A percentile compares a stretch with the other conserved stretches of the same genome.
Evolutionary conservation across 2,888 invertebrate genomes (phyloP).

Genomic region (Protonemura montana): DNA sequence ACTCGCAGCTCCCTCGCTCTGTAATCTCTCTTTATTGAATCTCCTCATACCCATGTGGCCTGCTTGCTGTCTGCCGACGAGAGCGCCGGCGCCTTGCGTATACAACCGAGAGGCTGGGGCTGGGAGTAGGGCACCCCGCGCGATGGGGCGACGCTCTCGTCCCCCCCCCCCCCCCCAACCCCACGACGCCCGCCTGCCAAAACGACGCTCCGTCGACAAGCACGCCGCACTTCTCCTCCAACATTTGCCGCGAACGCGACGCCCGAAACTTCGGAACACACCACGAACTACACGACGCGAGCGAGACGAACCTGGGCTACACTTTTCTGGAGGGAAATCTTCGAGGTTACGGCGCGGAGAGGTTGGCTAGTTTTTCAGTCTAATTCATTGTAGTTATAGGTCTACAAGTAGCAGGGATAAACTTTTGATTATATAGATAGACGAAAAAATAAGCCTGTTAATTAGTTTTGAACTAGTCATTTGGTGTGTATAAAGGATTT

Average conservation of each 20-base stretch:
- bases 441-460: neutral
- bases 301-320: neutral
- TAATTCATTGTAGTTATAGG: neutral
- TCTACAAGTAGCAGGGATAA: neutral
- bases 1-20: conserved; percentile 29
- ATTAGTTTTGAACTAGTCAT: neutral
- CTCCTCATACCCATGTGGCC: conserved; percentile 22
- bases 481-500: neutral
- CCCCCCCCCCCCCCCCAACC: conserved; percentile 42
- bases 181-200: conserved; percentile 15
- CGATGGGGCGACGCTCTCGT: too few species aligned
- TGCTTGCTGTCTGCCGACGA: conserved; percentile 17
- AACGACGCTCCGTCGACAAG: conserved; percentile 19
- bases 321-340: neutral
- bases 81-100: conserved; percentile 43
- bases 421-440: neutral
- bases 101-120: conserved; percentile 53
- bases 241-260: conserved; percentile 52
- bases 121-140: conserved; percentile 45
- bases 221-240: conserved; percentile 54
- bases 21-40: conserved; percentile 25
- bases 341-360: neutral
- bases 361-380: neutral
- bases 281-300: conserved; percentile 45
- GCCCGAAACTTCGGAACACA: conserved; percentile 42